Evolutionary conservation across 2,797 vertebrate genomes (phyloP).

Genomic region (Falco cherrug): DNA sequence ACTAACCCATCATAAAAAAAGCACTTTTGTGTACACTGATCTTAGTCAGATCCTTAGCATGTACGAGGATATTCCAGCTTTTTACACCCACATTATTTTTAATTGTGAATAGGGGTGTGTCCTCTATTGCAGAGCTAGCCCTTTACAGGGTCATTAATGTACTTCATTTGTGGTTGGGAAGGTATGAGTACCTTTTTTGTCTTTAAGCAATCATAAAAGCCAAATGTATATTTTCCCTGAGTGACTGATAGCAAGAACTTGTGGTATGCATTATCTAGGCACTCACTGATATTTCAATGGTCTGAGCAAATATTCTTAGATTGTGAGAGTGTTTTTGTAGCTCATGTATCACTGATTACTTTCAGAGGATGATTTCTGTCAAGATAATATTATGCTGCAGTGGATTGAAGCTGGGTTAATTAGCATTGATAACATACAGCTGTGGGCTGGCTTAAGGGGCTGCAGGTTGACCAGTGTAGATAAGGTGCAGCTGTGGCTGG

Average conservation of each 20-base stretch:
- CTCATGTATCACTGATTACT: background rate
- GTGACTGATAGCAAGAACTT: background rate
- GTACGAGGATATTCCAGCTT: background rate
- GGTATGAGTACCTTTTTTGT: background rate
- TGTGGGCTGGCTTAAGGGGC: too few relatives aligned
- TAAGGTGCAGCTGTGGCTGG: too few relatives aligned
- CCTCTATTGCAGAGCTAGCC: background rate
- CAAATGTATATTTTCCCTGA: background rate
- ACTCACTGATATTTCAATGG: background rate
- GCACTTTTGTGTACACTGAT: background rate
- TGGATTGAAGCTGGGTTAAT: too few relatives aligned
- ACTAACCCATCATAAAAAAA: background rate
- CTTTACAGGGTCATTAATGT: background rate
- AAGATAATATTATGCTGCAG: background rate
- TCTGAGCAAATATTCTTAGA: background rate
- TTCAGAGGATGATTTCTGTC: background rate
- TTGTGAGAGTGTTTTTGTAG: background rate
- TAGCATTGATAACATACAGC: too few relatives aligned
- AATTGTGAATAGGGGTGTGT: background rate
- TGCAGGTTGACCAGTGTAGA: too few relatives aligned
- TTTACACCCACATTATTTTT: background rate
- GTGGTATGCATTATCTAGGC: background rate
- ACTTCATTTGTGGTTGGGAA: rapidly evolving
- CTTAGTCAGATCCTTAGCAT: background rate
- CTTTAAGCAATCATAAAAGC: background rate